A percentile compares a stretch with the other conserved stretches of the same genome.
Conservation (phyloP, 2,888 invertebrate genomes). For the Nemotelus pantherinus region DNA sequence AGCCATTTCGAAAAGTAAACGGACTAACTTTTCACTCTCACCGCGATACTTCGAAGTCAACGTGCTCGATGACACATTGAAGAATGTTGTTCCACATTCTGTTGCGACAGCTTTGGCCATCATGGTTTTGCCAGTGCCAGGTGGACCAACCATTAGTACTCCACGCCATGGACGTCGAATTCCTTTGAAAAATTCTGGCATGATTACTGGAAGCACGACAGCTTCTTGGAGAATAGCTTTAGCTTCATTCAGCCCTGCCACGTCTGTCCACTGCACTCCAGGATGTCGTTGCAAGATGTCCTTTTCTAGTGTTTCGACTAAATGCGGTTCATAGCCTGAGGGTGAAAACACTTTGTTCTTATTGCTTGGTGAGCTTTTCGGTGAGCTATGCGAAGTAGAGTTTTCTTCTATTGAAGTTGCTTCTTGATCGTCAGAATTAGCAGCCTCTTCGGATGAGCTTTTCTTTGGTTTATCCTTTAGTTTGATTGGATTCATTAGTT, state of each 20-base stretch:
- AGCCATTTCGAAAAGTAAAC: conserved; percentile 89
- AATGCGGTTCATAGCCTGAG: conserved; percentile 76
- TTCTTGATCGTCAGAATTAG: conserved; percentile 65
- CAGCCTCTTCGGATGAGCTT: conserved; percentile 65
- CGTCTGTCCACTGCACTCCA: conserved; percentile 82
- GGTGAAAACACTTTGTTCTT: conserved; percentile 69
- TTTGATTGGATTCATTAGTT: conserved; percentile 63
- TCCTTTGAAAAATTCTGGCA: conserved; percentile 90
- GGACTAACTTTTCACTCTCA: conserved; percentile 88
- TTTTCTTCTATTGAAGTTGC: conserved; percentile 64
- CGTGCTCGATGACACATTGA: conserved; percentile 87
- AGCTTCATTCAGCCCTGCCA: conserved; percentile 78
- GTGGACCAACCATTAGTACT: conserved; percentile 66
- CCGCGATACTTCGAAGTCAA: conserved; percentile 91
- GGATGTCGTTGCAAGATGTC: conserved; percentile 86
- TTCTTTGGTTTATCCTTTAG: conserved; percentile 63
- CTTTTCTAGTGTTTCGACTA: conserved; percentile 84
- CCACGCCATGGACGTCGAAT: conserved; percentile 81
- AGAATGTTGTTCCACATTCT: conserved; percentile 88
- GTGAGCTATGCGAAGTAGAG: conserved; percentile 61
- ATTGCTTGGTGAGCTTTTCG: conserved; percentile 62
- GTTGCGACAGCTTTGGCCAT: conserved; percentile 89
- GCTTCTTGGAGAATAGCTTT: conserved; percentile 85
- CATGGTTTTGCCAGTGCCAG: conserved; percentile 84
- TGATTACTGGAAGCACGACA: conserved; percentile 84